Conservation (phyloP, 2,113 vertebrate genomes). For the Cricetomys ansorgei region DNA sequence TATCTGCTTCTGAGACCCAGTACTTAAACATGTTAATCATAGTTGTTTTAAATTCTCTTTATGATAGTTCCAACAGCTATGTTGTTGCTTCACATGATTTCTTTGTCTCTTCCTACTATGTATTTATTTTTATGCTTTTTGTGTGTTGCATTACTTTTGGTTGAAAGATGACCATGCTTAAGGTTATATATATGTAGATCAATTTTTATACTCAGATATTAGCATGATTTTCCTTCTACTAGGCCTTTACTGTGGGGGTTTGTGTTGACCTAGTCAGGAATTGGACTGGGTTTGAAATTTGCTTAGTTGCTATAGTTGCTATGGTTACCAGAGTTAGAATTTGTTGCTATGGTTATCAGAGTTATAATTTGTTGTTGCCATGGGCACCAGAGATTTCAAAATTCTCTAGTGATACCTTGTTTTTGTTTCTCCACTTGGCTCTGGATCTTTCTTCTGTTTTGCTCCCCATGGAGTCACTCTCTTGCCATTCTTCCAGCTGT, state of each 20-base stretch:
- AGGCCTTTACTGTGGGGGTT: constrained; percentile 32
- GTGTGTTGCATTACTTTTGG: constrained; percentile 5
- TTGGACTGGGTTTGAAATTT: constrained; percentile 70
- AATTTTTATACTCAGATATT: constrained; percentile 46
- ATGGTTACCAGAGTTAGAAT: constrained; percentile 71
- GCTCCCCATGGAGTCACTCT: background rate
- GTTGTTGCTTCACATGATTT: constrained; percentile 28
- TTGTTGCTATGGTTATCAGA: constrained; percentile 78
- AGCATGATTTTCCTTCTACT: constrained; percentile 46
- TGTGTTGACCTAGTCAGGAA: constrained; percentile 63
- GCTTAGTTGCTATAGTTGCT: constrained; percentile 67
- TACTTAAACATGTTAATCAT: constrained; percentile 56
- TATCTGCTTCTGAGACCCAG: constrained; percentile 36
- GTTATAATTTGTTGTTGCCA: constrained; percentile 69
- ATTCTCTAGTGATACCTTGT: constrained; percentile 67
- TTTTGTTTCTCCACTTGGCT: constrained; percentile 69
- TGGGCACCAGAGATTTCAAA: constrained; percentile 67
- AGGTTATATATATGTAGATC: background rate
- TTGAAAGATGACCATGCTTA: constrained; percentile 37
- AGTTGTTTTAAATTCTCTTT: constrained; percentile 59
- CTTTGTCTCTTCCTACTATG: constrained; percentile 33
- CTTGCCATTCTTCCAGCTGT: constrained; percentile 32
- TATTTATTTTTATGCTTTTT: constrained; percentile 18
- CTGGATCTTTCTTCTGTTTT: constrained; percentile 64
- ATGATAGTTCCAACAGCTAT: constrained; percentile 17